These are phyloP conservation scores for Coboldia fuscipes DNA, from an alignment of 1,140 invertebrate species.

Conservation along the genomic window DNA sequence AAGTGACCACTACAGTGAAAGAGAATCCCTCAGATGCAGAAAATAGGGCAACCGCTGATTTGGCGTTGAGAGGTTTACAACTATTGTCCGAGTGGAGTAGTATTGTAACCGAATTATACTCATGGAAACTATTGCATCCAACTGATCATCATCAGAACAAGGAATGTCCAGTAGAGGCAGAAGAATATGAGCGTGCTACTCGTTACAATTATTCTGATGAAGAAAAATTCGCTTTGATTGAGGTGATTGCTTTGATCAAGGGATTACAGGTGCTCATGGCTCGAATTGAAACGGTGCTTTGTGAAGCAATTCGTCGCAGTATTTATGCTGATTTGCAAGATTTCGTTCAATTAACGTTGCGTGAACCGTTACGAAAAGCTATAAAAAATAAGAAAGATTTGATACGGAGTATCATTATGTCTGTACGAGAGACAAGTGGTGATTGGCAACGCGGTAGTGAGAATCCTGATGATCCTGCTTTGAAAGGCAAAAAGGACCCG, in stretches of 20 bases:
- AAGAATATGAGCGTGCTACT: conserved; percentile 97
- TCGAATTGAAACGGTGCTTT: conserved; percentile 93
- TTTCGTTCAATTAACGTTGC: conserved; percentile 78
- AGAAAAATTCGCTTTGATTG: conserved; percentile 96
- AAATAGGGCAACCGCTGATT: conserved; percentile 79
- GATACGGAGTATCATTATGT: conserved; percentile 82
- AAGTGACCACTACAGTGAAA: conserved; percentile 82
- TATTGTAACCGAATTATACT: conserved; percentile 92
- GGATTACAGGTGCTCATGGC: conserved; percentile 94
- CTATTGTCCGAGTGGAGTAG: conserved; percentile 92
- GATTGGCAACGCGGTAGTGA: conserved; percentile 89
- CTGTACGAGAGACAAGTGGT: conserved; percentile 87
- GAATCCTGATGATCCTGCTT: conserved; percentile 75
- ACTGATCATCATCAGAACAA: conserved; percentile 95
- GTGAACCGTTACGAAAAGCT: conserved; percentile 88
- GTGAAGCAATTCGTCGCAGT: conserved; percentile 81
- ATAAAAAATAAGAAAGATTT: conserved; percentile 97
- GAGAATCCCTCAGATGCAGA: conserved; percentile 81
- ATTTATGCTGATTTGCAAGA: conserved; percentile 96
- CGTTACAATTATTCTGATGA: conserved; percentile 94
- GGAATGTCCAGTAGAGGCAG: conserved; percentile 88
- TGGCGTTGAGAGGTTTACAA: conserved; percentile 80
- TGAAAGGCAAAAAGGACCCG: conserved; percentile 90
- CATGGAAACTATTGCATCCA: conserved; percentile 95
- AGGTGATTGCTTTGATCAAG: conserved; percentile 99